These are phyloP conservation scores for Bucco capensis DNA, from an alignment of 2,113 vertebrate genomes.

Conservation along the genomic window DNA sequence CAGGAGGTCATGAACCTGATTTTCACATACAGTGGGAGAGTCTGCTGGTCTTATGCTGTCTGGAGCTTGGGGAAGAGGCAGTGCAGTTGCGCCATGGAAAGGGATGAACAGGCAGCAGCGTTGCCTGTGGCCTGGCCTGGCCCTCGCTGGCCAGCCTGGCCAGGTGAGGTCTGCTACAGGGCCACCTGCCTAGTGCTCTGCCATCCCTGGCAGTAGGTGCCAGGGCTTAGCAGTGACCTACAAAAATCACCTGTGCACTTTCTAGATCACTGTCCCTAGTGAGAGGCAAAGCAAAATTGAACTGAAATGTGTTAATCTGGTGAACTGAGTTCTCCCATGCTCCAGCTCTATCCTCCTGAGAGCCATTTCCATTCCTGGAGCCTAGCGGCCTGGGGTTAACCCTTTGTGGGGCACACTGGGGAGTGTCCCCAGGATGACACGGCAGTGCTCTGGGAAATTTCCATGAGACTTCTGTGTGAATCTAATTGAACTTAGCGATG, in stretches of 20 bases:
- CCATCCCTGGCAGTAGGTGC: not conserved
- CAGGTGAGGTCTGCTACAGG: not conserved
- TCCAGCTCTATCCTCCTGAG: not conserved
- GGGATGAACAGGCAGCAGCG: rapidly evolving
- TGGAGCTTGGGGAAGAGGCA: not conserved
- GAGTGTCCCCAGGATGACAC: not conserved
- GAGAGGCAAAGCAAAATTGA: not conserved
- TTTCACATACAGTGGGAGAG: no score
- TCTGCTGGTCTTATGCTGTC: not conserved
- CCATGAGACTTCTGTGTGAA: not conserved
- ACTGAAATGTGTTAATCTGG: not conserved
- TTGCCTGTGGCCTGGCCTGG: not conserved
- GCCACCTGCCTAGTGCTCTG: rapidly evolving
- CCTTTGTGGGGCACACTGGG: not conserved
- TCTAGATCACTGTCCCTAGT: not conserved
- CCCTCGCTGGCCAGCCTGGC: not conserved
- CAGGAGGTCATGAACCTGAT: no score
- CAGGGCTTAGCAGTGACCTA: not conserved
- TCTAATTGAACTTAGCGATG: not conserved
- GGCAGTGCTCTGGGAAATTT: constrained; percentile 5
- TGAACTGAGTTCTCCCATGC: not conserved
- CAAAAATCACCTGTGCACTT: not conserved
- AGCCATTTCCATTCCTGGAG: not conserved
- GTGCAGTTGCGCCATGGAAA: not conserved
- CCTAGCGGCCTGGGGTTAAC: not conserved